These are phyloP conservation scores for Tipula lateralis DNA, from an alignment of 2,888 invertebrate genomes.

Conservation along the genomic window DNA sequence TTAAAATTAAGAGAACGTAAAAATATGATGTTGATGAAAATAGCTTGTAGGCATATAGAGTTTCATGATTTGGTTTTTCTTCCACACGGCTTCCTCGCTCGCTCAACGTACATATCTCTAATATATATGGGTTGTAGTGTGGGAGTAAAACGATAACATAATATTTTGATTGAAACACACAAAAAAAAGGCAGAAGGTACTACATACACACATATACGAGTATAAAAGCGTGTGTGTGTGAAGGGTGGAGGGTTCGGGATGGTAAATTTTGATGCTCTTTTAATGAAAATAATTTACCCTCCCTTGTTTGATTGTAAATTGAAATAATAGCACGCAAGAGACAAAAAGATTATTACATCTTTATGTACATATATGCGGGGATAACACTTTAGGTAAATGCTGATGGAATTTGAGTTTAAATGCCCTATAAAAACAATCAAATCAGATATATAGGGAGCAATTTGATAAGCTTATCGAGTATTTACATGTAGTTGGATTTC, in stretches of 20 bases:
- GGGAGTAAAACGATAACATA: slow-evolving; percentile 7
- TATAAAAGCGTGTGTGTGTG: not conserved
- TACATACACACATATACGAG: not conserved
- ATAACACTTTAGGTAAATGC: not conserved
- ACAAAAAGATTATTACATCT: slow-evolving; percentile 11
- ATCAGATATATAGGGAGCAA: too few species aligned
- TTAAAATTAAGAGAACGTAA: slow-evolving; percentile 29
- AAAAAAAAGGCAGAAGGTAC: not conserved
- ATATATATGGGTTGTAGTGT: not conserved
- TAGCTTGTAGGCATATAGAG: slow-evolving; percentile 12
- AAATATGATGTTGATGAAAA: slow-evolving; percentile 29
- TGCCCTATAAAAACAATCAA: not conserved
- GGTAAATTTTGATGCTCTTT: not conserved
- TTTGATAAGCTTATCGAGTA: too few species aligned
- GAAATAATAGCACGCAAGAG: not conserved
- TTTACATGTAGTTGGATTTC: too few species aligned
- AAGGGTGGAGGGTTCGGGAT: not conserved
- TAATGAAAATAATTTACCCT: slow-evolving; percentile 1
- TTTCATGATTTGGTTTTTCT: slow-evolving; percentile 6
- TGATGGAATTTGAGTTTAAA: not conserved
- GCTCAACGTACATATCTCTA: not conserved
- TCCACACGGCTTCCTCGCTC: not conserved
- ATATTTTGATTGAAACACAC: slow-evolving; percentile 9
- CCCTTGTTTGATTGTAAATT: not conserved
- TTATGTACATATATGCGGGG: not conserved